Percentiles rank a stretch among this genome's conserved stretches.
Evolutionary conservation across 2,888 invertebrate genomes (phyloP).

Genomic region (Noctuana brunneofusca): DNA sequence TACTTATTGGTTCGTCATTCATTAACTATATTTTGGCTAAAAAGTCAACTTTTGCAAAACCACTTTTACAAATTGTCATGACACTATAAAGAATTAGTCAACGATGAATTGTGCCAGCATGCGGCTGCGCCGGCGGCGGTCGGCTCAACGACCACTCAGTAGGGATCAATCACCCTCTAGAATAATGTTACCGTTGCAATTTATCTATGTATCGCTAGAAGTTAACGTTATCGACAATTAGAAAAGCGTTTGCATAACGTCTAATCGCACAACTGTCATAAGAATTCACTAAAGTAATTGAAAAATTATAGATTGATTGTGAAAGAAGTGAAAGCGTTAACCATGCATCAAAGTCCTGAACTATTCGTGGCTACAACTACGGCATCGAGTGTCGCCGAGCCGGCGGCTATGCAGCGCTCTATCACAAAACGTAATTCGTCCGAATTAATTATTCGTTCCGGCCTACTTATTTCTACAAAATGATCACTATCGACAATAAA

Average conservation of each 20-base stretch:
- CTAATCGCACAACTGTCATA: slow-evolving; percentile 50
- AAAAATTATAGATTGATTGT: slow-evolving; percentile 51
- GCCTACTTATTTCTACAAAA: slow-evolving; percentile 81
- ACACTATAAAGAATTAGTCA: slow-evolving; percentile 80
- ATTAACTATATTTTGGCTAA: slow-evolving; percentile 81
- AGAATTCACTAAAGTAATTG: slow-evolving; percentile 56
- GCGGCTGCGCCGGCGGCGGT: slow-evolving; percentile 53
- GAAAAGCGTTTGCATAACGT: slow-evolving; percentile 63
- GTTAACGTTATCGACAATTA: slow-evolving; percentile 51
- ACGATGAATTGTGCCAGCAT: slow-evolving; percentile 70
- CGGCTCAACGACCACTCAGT: slow-evolving; percentile 57
- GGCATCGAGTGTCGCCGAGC: slow-evolving; percentile 54
- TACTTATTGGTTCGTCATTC: slow-evolving; percentile 78
- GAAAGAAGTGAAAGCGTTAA: slow-evolving; percentile 53
- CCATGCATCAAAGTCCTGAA: slow-evolving; percentile 50
- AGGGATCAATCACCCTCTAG: slow-evolving; percentile 53
- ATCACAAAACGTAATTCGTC: slow-evolving; percentile 79
- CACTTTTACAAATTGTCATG: slow-evolving; percentile 79
- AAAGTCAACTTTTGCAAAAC: slow-evolving; percentile 82
- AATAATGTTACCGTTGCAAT: slow-evolving; percentile 70
- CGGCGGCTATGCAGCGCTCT: slow-evolving; percentile 59
- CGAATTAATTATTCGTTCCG: slow-evolving; percentile 77
- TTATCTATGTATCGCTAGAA: slow-evolving; percentile 54
- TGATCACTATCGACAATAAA: slow-evolving; percentile 81
- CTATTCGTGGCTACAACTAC: slow-evolving; percentile 38